phyloP scores from a whole-genome alignment of 2,113 vertebrate species.

The Neoarius graeffei region DNA sequence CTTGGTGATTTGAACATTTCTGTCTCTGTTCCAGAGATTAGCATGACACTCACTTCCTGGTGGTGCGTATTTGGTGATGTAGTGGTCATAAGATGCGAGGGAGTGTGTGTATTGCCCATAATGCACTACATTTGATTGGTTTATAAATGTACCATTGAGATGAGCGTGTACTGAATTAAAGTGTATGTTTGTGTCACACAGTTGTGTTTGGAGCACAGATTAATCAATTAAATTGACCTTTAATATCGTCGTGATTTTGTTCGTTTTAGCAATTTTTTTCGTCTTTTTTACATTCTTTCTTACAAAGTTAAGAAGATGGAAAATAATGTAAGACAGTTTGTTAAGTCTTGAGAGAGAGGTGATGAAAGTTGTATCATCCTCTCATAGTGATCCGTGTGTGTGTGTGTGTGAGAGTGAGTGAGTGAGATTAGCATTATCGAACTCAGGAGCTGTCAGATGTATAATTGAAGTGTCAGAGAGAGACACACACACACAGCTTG shows the following conservation, averaged over 20 bases:
- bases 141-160: too few species aligned
- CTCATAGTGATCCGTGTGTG: constrained; percentile 45
- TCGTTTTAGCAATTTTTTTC: background rate
- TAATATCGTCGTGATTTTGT: background rate
- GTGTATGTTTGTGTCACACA: background rate
- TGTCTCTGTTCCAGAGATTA: background rate
- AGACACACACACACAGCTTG: constrained; percentile 47
- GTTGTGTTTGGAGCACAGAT: background rate
- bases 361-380: constrained; percentile 51
- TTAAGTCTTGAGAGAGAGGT: constrained; percentile 36
- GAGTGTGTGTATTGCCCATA: too few species aligned
- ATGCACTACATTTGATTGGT: too few species aligned
- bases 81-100: background rate
- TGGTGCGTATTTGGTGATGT: background rate
- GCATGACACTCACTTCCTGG: background rate
- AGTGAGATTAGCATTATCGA: constrained; percentile 67
- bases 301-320: background rate
- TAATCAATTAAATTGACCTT: background rate
- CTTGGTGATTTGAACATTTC: background rate
- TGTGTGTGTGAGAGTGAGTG: constrained; percentile 60
- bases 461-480: constrained; percentile 67
- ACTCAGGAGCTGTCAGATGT: constrained; percentile 66
- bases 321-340: constrained; percentile 27
- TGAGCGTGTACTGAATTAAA: too few species aligned
- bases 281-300: too few species aligned